A percentile compares a stretch with the other conserved stretches of the same genome.
These are phyloP conservation scores for Lota lota DNA, from an alignment of 2,113 vertebrate species.

Conservation along the genomic window DNA sequence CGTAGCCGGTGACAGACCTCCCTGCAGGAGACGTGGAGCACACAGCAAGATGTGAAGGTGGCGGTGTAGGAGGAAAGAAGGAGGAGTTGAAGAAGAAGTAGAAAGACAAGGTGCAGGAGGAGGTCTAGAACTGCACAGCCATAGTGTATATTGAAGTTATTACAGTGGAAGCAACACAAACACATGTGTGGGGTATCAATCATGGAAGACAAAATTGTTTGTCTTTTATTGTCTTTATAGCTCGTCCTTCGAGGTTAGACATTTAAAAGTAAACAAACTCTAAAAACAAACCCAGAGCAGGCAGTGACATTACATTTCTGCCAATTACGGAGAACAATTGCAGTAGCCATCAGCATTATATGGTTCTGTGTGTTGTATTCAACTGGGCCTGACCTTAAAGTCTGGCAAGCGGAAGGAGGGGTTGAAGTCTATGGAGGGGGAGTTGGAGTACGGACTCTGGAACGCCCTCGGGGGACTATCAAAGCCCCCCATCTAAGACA, in stretches of 20 bases:
- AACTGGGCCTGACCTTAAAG: slow-evolving; percentile 55
- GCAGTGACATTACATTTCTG: no score
- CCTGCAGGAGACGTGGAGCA: slow-evolving; percentile 16
- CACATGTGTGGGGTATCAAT: no score
- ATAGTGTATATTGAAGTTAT: no score
- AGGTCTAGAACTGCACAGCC: not conserved
- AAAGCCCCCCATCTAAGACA: slow-evolving; percentile 34
- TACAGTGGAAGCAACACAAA: no score
- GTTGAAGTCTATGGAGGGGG: slow-evolving; percentile 64
- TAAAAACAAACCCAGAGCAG: no score
- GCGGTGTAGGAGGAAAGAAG: not conserved
- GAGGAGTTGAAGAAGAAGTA: not conserved
- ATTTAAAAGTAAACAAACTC: no score
- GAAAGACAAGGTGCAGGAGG: not conserved
- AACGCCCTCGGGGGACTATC: slow-evolving; percentile 68
- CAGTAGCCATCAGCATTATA: no score
- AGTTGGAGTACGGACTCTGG: slow-evolving; percentile 68
- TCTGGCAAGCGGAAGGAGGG: slow-evolving; percentile 62
- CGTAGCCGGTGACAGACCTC: slow-evolving; percentile 59
- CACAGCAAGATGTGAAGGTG: not conserved
- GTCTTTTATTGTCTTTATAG: no score
- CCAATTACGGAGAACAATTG: no score
- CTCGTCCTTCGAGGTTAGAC: no score
- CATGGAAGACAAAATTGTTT: no score
- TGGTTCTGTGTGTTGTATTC: not conserved